Evolutionary conservation across 2,113 vertebrate genomes (phyloP).

Genomic region (Reinhardtius hippoglossoides): DNA sequence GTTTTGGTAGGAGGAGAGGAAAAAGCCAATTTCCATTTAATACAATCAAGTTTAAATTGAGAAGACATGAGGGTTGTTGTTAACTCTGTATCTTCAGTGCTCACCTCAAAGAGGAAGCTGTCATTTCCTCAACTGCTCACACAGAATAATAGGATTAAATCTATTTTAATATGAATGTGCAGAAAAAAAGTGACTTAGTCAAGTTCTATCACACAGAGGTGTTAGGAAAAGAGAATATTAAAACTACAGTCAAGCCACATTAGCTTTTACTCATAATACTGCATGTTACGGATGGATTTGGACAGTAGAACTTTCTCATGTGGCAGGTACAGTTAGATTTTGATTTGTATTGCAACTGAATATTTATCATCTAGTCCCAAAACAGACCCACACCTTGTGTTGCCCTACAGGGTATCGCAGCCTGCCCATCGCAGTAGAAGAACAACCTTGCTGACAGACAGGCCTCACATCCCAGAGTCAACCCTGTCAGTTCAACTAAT

Average conservation of each 20-base stretch:
- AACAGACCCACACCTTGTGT: background rate
- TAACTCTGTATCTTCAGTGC: background rate
- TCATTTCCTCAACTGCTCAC: background rate
- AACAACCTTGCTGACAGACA: background rate
- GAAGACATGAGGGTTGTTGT: background rate
- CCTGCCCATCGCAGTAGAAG: background rate
- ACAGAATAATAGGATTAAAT: background rate
- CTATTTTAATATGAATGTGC: background rate
- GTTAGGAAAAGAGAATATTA: background rate
- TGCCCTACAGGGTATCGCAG: conserved; percentile 1
- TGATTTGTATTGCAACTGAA: background rate
- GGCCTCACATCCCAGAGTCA: background rate
- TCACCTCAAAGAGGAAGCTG: background rate
- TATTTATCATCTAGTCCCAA: background rate
- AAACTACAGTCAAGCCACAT: background rate
- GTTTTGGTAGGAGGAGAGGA: background rate
- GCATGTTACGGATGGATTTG: no score
- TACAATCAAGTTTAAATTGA: background rate
- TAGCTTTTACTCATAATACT: background rate
- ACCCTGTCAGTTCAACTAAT: conserved; percentile 4
- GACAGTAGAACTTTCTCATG: background rate
- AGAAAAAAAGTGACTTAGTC: no score
- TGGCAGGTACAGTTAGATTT: background rate
- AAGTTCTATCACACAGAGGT: background rate
- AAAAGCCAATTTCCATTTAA: background rate